These are phyloP conservation scores for Nemotelus nigrinus DNA, from an alignment of 2,888 invertebrate species.

Conservation along the genomic window DNA sequence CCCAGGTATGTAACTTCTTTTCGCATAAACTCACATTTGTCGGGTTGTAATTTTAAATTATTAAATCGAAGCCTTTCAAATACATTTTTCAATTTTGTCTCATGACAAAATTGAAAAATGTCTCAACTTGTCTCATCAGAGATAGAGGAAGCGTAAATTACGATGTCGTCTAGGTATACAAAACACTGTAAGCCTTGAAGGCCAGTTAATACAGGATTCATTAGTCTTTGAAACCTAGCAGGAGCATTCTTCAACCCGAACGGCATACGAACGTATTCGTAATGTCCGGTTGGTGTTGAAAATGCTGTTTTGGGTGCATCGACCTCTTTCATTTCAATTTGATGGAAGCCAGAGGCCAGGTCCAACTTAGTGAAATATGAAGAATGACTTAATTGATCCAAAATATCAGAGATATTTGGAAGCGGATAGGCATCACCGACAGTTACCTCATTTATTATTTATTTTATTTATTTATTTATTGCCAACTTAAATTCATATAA, in stretches of 20 bases:
- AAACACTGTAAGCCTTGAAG: slow-evolving; percentile 57
- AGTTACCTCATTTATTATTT: slow-evolving; percentile 50
- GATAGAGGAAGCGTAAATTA: slow-evolving; percentile 54
- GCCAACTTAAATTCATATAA: too few species aligned
- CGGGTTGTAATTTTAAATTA: slow-evolving; percentile 53
- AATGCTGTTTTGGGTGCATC: slow-evolving; percentile 50
- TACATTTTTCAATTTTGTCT: slow-evolving; percentile 51
- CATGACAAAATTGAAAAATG: too few species aligned
- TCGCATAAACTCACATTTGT: slow-evolving; percentile 53
- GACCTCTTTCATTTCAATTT: slow-evolving; percentile 45
- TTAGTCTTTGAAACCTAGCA: slow-evolving; percentile 59
- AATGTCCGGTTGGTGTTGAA: slow-evolving; percentile 44
- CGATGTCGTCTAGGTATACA: slow-evolving; percentile 59
- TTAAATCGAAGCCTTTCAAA: slow-evolving; percentile 52
- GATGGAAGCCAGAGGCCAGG: slow-evolving; percentile 50
- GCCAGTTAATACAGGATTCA: slow-evolving; percentile 59
- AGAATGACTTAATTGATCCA: slow-evolving; percentile 49
- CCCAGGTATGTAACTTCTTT: slow-evolving; percentile 52
- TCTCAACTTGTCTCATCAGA: too few species aligned
- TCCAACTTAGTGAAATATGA: slow-evolving; percentile 50
- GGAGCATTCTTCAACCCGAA: slow-evolving; percentile 62
- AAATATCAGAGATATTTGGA: slow-evolving; percentile 48
- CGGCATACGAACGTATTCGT: slow-evolving; percentile 54
- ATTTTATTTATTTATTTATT: too few species aligned
- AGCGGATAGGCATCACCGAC: slow-evolving; percentile 42